These are phyloP conservation scores for Lepidurus arcticus DNA, from an alignment of 1,140 invertebrate species.

Conservation along the genomic window DNA sequence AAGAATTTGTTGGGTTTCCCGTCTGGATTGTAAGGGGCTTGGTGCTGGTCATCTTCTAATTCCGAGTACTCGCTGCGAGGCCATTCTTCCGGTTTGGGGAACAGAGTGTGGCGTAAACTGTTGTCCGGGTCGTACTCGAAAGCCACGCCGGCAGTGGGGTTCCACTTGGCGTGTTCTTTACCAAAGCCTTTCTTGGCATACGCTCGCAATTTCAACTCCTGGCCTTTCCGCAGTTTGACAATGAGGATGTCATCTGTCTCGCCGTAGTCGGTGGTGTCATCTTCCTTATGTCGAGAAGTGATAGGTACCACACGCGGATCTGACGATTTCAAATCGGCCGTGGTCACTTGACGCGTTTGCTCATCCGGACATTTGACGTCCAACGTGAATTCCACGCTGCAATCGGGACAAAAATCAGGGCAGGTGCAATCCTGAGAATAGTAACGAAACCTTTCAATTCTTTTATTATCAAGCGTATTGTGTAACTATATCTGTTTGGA, in stretches of 20 bases:
- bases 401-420: conserved; percentile 92
- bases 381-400: conserved; percentile 94
- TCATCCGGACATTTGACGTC: conserved; percentile 94
- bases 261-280: conserved; percentile 86
- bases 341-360: conserved; percentile 90
- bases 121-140: conserved; percentile 99
- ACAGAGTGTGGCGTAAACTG: conserved; percentile 89
- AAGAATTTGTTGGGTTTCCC: conserved; percentile 96
- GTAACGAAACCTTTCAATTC: conserved; percentile 11
- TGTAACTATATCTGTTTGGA: not conserved
- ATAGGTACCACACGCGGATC: conserved; percentile 87
- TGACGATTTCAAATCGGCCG: conserved; percentile 86
- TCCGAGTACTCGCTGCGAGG: conserved; percentile 96
- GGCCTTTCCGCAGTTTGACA: conserved; percentile 95
- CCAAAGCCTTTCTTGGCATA: conserved; percentile 94
- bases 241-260: conserved; percentile 95
- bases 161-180: conserved; percentile 99
- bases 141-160: conserved; percentile 93
- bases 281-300: conserved; percentile 81
- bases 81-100: conserved; percentile 98
- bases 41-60: conserved; percentile 83
- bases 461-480: not conserved
- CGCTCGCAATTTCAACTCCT: conserved; percentile 90
- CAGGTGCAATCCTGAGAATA: conserved; percentile 81
- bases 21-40: conserved; percentile 88